phyloP scores from a whole-genome alignment of 2,797 vertebrate species.

The Ctenopoma multispine region DNA sequence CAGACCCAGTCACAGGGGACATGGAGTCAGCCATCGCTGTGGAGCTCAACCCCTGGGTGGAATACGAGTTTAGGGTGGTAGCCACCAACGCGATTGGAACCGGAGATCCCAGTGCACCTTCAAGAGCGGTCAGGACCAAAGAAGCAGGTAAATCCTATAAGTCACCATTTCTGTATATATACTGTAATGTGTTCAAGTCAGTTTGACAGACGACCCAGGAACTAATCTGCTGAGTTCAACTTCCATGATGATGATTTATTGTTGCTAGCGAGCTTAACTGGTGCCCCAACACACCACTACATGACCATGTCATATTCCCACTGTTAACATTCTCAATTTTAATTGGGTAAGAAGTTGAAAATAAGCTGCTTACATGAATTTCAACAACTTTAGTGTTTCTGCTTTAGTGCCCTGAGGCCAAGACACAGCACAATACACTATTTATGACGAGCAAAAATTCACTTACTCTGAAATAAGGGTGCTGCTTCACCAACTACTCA shows the following conservation, averaged over 20 bases:
- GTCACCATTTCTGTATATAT: background rate
- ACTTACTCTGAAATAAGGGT: conserved; percentile 41
- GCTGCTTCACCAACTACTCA: conserved; percentile 52
- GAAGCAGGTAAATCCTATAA: conserved; percentile 89
- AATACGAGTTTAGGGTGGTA: conserved; percentile 97
- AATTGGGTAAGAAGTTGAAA: conserved; percentile 77
- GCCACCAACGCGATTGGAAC: conserved; percentile 95
- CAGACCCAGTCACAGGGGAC: conserved; percentile 92
- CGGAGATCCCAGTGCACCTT: conserved; percentile 93
- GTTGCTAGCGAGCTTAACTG: conserved; percentile 22
- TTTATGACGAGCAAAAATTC: conserved; percentile 72
- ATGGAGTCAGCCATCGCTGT: conserved; percentile 97
- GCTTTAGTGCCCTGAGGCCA: conserved; percentile 72
- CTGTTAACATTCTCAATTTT: conserved; percentile 75
- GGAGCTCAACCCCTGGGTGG: conserved; percentile 96
- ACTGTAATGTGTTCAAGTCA: background rate
- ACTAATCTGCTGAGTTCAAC: conserved; percentile 2
- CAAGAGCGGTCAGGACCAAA: conserved; percentile 91
- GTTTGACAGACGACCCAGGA: conserved; percentile 21
- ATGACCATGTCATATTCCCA: conserved; percentile 37
- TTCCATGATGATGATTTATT: conserved; percentile 32
- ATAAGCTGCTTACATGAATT: conserved; percentile 81
- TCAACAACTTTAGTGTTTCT: conserved; percentile 73
- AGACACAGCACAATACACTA: conserved; percentile 77
- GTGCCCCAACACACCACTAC: conserved; percentile 23